Base-by-base conservation (phyloP, 2,888 invertebrate species). In the Hecatera dysodea region DNA sequence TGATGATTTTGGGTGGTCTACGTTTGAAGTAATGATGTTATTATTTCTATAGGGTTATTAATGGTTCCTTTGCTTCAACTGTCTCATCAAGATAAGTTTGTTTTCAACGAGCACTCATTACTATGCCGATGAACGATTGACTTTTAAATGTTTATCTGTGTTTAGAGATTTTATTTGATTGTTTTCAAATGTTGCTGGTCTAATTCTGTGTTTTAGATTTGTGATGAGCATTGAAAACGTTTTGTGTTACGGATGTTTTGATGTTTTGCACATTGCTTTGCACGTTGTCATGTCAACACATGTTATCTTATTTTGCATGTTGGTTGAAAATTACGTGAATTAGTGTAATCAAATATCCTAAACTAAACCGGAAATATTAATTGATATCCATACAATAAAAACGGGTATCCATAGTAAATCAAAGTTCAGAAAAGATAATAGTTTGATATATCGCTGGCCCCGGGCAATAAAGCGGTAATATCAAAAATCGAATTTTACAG, bases 1-100 rank as follows among this genome's bases (percentile, higher is more conserved):
- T 95, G 95, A 94, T 93, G 95, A 95, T 95, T 95, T 95, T 94
- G 95, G 95, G 95, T 96, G 95, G 95, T 95, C 95, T 88, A 72
- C 74, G 83, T 90, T 88, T 86, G 81, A 90, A 88, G 91, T 92
- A 95, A 94, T 93, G 93, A 95, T 94, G 94, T 94, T 94, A 93
- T 94, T 95, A 95, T 94, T 92, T 93, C 92, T 93, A 92, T 93
- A 92, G 87, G 87, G 88, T 94, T 95, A 95, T 95, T 95, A 95
- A 95, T 95, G 94, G 89, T 90, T 81, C 83, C 87, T 82, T 86
- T 63, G 82, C 80, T 84, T 87, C 88, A 92, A 92, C 91, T 91
- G 93, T 92, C 92, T 94, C 93, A 94, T 94, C 94, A 92, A 94
- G 94, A 95, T 95, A 93, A 92, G 93, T 94, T 91, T 93, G 93